Base-by-base conservation (phyloP, 2,888 invertebrate species). In the Tethea ocularis region DNA sequence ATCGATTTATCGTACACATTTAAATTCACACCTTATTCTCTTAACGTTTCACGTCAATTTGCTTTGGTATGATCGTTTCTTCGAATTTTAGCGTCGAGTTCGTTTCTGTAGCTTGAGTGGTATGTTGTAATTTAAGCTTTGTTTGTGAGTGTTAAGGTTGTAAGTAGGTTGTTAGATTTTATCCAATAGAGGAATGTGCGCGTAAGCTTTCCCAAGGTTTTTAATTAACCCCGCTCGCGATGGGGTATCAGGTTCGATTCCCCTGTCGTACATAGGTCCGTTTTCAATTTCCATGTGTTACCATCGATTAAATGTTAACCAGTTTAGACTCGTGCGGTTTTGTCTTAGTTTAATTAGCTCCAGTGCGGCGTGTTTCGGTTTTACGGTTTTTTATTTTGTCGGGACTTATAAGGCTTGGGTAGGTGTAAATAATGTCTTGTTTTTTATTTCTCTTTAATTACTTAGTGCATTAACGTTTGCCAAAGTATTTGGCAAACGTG, bases 271-370 rank as follows among this genome's bases (percentile, higher is more conserved):
- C 59, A 60, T 57, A 52, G 61, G 60, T 58, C 36, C 33, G 33
- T 33, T 58, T 61, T 61, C 57, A 61, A 58, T 60, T 63, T 67
- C 61, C 60, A 69, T 61, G 60, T 64, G 65, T 63, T 59, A 57
- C 36, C 23, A 66, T 70, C 66, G 68, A 69, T 68, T 61, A 64
- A 63, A 66, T 66, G 67, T 64, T 69, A 69, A 67, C 58, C 64
- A 67, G 66, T 62, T 62, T 41, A 13, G 22, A 52, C 52, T 64
- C 64, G 64, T 67, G 64, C 60, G 33, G 54, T 51, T 29, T 33
- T 33, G 20, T 33, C 17, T 53, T 17, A 56, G 41, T 60, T 64
- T 67, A 64, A 67, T 64, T 67, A 67, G 46, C n/a, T 22, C 8
- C 26, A 24, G 17, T 8, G 10, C 13, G 26, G 59, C 58, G 53